Evolutionary conservation across 2,888 invertebrate genomes (phyloP).

Genomic region (Macrophya alboannulata): DNA sequence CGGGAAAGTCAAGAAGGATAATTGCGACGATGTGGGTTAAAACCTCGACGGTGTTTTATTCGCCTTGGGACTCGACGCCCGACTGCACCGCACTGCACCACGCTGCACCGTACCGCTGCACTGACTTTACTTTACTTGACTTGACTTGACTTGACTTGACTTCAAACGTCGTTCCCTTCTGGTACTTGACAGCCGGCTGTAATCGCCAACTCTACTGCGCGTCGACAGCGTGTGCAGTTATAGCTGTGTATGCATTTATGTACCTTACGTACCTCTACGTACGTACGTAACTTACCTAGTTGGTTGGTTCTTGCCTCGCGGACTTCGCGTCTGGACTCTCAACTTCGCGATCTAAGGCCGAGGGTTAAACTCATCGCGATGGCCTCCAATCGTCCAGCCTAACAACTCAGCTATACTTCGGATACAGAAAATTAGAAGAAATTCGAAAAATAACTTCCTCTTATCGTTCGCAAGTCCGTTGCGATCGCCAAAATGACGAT

Average conservation of each 20-base stretch:
- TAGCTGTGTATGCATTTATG: background rate
- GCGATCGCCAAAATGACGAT: no score
- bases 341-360: slow-evolving; percentile 9
- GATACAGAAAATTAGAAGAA: background rate
- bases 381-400: background rate
- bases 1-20: slow-evolving; percentile 56
- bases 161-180: slow-evolving; percentile 42
- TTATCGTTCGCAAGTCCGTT: no score
- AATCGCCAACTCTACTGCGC: slow-evolving; percentile 42
- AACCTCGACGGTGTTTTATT: slow-evolving; percentile 47
- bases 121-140: background rate
- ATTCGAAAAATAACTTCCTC: background rate
- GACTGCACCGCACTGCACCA: slow-evolving; percentile 11
- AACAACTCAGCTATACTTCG: background rate
- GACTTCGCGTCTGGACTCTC: background rate
- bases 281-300: background rate
- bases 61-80: slow-evolving; percentile 56
- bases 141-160: slow-evolving; percentile 22
- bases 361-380: slow-evolving; percentile 23
- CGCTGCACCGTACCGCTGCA: background rate
- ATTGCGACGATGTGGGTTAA: slow-evolving; percentile 56
- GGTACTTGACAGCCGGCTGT: slow-evolving; percentile 49
- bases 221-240: slow-evolving; percentile 41
- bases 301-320: background rate
- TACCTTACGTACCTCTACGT: background rate